Conservation (phyloP, 2,888 invertebrate species). For the Leuctra nigra region DNA sequence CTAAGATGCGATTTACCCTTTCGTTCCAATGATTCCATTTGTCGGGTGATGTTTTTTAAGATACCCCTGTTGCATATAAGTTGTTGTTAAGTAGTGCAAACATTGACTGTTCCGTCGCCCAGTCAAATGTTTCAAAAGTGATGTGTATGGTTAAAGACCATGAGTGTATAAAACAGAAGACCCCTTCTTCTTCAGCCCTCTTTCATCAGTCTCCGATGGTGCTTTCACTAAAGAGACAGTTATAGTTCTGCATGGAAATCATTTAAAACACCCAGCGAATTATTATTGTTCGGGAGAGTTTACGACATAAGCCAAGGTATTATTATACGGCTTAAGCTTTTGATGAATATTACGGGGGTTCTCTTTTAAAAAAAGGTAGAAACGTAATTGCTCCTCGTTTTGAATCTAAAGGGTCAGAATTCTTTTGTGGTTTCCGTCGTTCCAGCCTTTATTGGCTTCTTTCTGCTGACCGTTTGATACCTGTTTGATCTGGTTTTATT, state of each 20-base stretch:
- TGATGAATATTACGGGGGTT: not conserved
- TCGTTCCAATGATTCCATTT: slow-evolving; percentile 20
- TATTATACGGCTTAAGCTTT: not conserved
- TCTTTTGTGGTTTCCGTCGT: not conserved
- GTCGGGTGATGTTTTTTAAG: slow-evolving; percentile 8
- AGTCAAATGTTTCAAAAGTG: too few relatives aligned
- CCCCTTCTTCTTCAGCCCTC: slow-evolving; percentile 1
- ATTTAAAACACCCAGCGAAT: not conserved
- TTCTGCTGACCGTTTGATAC: not conserved
- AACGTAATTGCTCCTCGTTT: not conserved
- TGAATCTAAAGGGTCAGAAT: not conserved
- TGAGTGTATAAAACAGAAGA: not conserved
- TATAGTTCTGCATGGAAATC: slow-evolving; percentile 14
- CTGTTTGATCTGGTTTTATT: too few relatives aligned
- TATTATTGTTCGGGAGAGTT: not conserved
- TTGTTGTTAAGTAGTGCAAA: slow-evolving; percentile 18
- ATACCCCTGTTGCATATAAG: slow-evolving; percentile 17
- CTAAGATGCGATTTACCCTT: slow-evolving; percentile 19
- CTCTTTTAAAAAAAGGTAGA: not conserved
- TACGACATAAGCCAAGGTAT: too few relatives aligned
- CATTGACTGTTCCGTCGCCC: slow-evolving; percentile 18
- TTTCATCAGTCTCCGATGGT: slow-evolving; percentile 12
- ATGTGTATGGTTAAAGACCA: slow-evolving; percentile 11
- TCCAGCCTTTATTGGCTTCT: not conserved
- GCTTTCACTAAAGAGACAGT: slow-evolving; percentile 12